Base-by-base conservation (phyloP, 2,888 invertebrate species). In the Melanargia galathea region DNA sequence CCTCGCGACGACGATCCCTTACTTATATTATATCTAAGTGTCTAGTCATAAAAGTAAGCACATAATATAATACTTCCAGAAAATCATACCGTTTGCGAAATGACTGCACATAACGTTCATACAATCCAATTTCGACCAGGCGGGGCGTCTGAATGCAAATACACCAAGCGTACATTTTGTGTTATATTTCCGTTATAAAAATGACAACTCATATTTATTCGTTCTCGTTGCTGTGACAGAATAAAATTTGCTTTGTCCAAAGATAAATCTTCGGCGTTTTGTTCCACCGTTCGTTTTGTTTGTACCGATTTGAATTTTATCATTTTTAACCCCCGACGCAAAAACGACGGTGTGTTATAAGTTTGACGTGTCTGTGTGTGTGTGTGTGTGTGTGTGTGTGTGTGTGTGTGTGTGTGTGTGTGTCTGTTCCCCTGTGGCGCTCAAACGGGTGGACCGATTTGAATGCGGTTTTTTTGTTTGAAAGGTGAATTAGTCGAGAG, bases 121-220 rank as follows among this genome's bases (percentile, higher is more conserved):
- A 54, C 22, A 38, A 54, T 38, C 38, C 54, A 38, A 38, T 56
- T 45, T 11, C 26, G 24, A 5, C 16, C 26, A 45, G 43, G 18
- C 54, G 38, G 38, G 54, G 22, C n/a, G 11, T n/a, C 35, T 24
- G 33, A 11, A 51, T 49, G 59, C 49, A 52, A 60, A 54, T 51
- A 43, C 40, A 30, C 10, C 26, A 22, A 43, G 40, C 60, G 51
- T 30, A 52, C 38, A 33, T 16, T 35, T 60, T 54, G 35, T 33
- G 20, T 24, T 46, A 35, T 33, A 33, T 58, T 54, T 46, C 54
- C 18, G 54, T 62, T 35, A 62, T 57, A 61, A 59, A 64, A 62
- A 62, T 59, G 48, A 48, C 62, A 35, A 43, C 48, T 58, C 45
- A 40, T 30, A 58, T 64, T 57, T 56, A 51, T 58, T 40, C 33